Base-by-base conservation (phyloP, 2,113 vertebrate species). In the Sigmodon hispidus region DNA sequence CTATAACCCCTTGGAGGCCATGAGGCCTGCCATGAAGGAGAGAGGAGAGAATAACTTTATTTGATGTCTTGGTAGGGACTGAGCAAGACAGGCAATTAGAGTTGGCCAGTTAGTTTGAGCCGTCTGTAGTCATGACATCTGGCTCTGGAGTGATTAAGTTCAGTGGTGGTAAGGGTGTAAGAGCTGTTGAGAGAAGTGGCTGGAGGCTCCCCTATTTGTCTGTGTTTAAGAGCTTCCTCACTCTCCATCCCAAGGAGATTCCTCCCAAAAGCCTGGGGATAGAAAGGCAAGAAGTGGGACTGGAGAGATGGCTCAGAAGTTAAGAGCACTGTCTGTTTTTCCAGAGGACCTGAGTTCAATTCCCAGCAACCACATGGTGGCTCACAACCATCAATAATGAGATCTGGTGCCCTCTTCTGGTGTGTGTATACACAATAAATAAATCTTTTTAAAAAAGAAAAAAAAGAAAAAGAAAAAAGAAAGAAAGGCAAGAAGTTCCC, bases 1-100 rank as follows among this genome's bases (percentile, higher is more conserved):
- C 40, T 2, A n/a, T 72, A 0, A 55, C 1, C 17, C 19, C 61
- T 1, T 5, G 21, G 57, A 34, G 9, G 3, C 3, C 1, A 19
- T 43, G 45, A 50, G 34, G 34, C 6, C 0, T 4, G 73, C n/a
- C 31, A 17, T 36, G 36, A 26, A 45, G 24, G 65, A 67, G 59
- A 59, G 10, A 0, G 52, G 16, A 43, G 3, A 1, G 3, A n/a
- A 61, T 24, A 43, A 22, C n/a, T 94, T 80, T 6, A 21, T 5
- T 55, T 34, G 7, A 57, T n/a, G 80, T 57, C 31, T 40, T 1
- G 2, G 67, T 16, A 40, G 75, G 15, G 12, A 57, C 7, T 34
- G 6, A 26, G 34, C 63, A 26, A 52, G 52, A 50, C 16, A 36
- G 2, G 19, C 2, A 7, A 6, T 29, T 10, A 34, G 72, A 1